Base-by-base conservation (phyloP, 2,888 invertebrate species). In the Liopterus haemorrhoidalis region DNA sequence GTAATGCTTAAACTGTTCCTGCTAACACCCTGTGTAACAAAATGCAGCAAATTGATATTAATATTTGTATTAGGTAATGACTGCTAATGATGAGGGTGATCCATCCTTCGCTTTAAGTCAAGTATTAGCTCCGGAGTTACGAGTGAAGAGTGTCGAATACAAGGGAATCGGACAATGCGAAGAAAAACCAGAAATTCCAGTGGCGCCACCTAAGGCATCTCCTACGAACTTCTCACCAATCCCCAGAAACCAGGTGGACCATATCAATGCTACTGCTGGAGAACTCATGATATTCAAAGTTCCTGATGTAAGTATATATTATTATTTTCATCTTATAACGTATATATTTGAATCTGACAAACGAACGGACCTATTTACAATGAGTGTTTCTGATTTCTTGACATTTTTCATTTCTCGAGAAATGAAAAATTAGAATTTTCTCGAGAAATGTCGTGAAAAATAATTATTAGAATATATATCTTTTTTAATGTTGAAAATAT, bases 221-320 rank as follows among this genome's bases (percentile, higher is more conserved):
- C 70, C 73, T 46, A 66, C 68, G 15, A 88, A 89, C 53, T 79
- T 76, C 60, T 77, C 83, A 43, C 91, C 93, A 2, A 74, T 83
- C 57, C 76, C 88, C 2, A 73, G 89, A 49, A 92, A 90, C 70
- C 87, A 85, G 60, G 85, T 94, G 18, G 88, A 90, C 70, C 80
- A 81, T 49, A 76, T 93, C 43, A 82, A 85, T 49, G 89, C 89
- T 30, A 82, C 82, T 2, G 82, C 83, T 11, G 93, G 93, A 15
- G 82, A 85, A 58, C 71, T 93, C 56, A 76, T 90, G 24, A 76
- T 87, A 3, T 88, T 78, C 61, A 81, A 79, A 66, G 89, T 93
- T 51, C 89, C 89, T 6, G 79, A 82, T 64, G 84, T 83, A 63
- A 70, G 72, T 62, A 27, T 15, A 18, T 12, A 14, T 38, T 20